A percentile compares a stretch with the other conserved stretches of the same genome.
These are phyloP conservation scores for Laothoe populi DNA, from an alignment of 2,888 invertebrate genomes.

Conservation along the genomic window DNA sequence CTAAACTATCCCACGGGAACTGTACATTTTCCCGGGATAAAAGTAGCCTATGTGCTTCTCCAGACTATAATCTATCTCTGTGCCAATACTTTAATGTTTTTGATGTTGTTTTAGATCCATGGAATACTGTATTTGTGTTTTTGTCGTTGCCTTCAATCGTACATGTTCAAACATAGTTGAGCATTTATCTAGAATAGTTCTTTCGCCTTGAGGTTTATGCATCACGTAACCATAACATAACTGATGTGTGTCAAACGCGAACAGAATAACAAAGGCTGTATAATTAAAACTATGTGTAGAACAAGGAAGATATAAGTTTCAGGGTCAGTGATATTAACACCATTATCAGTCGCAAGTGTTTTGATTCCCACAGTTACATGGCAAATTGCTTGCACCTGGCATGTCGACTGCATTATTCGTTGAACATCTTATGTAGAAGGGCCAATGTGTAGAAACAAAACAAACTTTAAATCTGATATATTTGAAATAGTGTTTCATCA, in stretches of 20 bases:
- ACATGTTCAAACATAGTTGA: too few relatives aligned
- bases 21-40: too few relatives aligned
- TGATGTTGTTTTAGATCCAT: too few relatives aligned
- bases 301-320: conserved; percentile 42
- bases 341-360: conserved; percentile 29
- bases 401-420: conserved; percentile 32
- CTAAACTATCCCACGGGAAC: too few relatives aligned
- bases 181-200: neutral
- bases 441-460: too few relatives aligned
- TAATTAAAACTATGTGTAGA: conserved; percentile 38
- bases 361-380: conserved; percentile 42
- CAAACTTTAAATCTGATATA: too few relatives aligned
- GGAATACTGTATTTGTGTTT: too few relatives aligned
- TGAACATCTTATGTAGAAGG: neutral
- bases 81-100: too few relatives aligned
- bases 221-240: conserved; percentile 18
- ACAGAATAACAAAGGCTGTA: conserved; percentile 27
- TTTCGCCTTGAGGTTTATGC: conserved; percentile 16
- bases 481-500: too few relatives aligned
- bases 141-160: too few relatives aligned
- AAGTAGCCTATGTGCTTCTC: too few relatives aligned
- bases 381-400: conserved; percentile 35
- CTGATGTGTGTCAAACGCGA: conserved; percentile 26
- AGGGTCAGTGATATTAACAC: conserved; percentile 37
- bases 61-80: too few relatives aligned